Percentiles rank a stretch among this genome's conserved stretches.
phyloP scores from a whole-genome alignment of 2,113 vertebrate species.

The Pseudorasbora parva region DNA sequence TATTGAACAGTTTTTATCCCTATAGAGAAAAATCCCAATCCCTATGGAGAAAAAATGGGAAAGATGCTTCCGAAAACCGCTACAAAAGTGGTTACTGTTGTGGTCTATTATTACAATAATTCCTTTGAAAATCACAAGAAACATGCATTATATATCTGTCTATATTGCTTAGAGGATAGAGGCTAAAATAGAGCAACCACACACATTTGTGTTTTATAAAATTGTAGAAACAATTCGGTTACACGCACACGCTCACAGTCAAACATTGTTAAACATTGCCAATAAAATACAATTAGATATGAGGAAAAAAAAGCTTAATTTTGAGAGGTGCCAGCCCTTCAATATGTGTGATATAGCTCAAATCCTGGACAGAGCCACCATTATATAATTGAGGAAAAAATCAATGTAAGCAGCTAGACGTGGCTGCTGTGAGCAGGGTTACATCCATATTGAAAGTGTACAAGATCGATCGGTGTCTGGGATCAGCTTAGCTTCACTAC shows the following conservation, averaged over 20 bases:
- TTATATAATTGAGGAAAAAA: slow-evolving; percentile 84
- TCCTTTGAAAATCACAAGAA: not conserved
- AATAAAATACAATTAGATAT: slow-evolving; percentile 76
- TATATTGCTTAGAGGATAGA: not conserved
- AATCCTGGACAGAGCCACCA: slow-evolving; percentile 76
- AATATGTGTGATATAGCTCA: slow-evolving; percentile 73
- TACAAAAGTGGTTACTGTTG: not conserved
- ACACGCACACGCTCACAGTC: slow-evolving; percentile 53
- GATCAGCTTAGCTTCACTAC: slow-evolving; percentile 69
- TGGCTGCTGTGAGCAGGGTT: slow-evolving; percentile 62
- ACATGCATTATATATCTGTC: not conserved
- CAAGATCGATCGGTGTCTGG: slow-evolving; percentile 75
- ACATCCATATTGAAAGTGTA: slow-evolving; percentile 75
- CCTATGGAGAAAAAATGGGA: not conserved
- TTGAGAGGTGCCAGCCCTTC: slow-evolving; percentile 63
- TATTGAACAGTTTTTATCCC: not conserved
- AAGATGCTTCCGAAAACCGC: not conserved
- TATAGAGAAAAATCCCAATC: too few species aligned
- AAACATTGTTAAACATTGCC: slow-evolving; percentile 68
- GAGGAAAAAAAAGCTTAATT: slow-evolving; percentile 70
- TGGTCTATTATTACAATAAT: not conserved
- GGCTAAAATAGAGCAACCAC: not conserved
- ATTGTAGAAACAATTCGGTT: not conserved
- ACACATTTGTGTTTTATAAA: not conserved
- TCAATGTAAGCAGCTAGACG: slow-evolving; percentile 78